Evolutionary conservation across 2,888 invertebrate species (phyloP).

Genomic region (Agrotis puta): DNA sequence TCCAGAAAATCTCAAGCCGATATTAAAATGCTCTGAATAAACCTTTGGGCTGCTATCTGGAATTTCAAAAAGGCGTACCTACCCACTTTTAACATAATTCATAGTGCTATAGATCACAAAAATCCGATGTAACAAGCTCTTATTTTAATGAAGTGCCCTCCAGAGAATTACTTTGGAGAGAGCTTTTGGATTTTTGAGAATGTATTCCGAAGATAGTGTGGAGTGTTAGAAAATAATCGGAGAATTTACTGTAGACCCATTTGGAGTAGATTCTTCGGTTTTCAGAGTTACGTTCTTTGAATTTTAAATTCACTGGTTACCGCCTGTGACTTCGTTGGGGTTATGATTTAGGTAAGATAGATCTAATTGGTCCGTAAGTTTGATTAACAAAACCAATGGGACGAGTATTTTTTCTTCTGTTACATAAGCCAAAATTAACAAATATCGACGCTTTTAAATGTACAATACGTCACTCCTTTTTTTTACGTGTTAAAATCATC

Average conservation of each 20-base stretch:
- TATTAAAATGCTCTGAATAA: slow-evolving; percentile 45
- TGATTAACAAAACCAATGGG: too few species aligned
- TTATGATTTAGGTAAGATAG: too few species aligned
- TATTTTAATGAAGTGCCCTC: slow-evolving; percentile 61
- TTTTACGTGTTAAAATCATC: too few species aligned
- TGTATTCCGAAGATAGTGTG: neutral
- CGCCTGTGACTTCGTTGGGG: too few species aligned
- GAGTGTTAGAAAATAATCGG: slow-evolving; percentile 16
- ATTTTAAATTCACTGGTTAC: too few species aligned
- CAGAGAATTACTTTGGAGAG: slow-evolving; percentile 19
- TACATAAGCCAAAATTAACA: too few species aligned
- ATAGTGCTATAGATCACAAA: slow-evolving; percentile 61
- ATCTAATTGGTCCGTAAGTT: too few species aligned
- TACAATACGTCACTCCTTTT: too few species aligned
- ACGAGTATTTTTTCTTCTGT: too few species aligned
- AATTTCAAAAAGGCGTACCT: slow-evolving; percentile 36
- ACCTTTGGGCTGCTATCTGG: slow-evolving; percentile 36
- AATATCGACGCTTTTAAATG: too few species aligned
- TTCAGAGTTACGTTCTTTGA: neutral
- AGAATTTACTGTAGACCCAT: neutral
- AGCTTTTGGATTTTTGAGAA: slow-evolving; percentile 31
- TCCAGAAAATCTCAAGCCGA: slow-evolving; percentile 8
- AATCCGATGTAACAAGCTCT: slow-evolving; percentile 58
- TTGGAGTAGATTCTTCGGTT: slow-evolving; percentile 4
- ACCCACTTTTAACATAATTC: slow-evolving; percentile 56